Evolutionary conservation across 1,140 invertebrate genomes (phyloP).

Genomic region (Ceratina australensis): DNA sequence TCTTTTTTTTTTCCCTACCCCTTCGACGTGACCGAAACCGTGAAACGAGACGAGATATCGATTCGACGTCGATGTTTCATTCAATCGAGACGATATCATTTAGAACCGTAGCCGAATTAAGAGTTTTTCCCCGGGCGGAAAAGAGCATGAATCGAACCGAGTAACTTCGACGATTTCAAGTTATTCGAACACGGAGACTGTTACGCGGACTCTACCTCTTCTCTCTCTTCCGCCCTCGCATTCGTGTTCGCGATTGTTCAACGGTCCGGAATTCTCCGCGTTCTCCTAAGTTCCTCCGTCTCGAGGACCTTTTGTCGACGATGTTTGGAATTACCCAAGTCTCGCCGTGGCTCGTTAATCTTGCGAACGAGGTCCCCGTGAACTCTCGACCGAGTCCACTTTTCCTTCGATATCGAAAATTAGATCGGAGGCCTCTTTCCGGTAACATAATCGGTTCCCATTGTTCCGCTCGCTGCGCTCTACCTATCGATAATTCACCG

Average conservation of each 20-base stretch:
- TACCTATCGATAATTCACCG: background rate
- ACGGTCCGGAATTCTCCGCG: slow-evolving; percentile 1
- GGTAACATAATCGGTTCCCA: slow-evolving; percentile 34
- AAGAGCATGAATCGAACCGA: background rate
- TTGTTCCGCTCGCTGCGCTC: background rate
- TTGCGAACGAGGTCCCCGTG: slow-evolving; percentile 33
- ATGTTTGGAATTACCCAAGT: slow-evolving; percentile 32
- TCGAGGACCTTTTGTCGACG: slow-evolving; percentile 19
- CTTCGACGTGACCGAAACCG: background rate
- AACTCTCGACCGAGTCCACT: slow-evolving; percentile 21
- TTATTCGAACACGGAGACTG: background rate
- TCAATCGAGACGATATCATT: background rate
- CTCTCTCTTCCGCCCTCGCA: background rate
- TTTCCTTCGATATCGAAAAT: slow-evolving; percentile 44
- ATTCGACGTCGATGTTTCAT: background rate
- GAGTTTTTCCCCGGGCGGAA: background rate
- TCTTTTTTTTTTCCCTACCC: background rate
- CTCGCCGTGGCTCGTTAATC: slow-evolving; percentile 31
- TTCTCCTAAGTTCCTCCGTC: slow-evolving; percentile 11
- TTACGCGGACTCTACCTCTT: background rate
- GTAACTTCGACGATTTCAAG: background rate
- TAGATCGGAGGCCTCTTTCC: slow-evolving; percentile 23
- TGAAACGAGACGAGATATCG: background rate
- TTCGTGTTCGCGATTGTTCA: slow-evolving; percentile 20
- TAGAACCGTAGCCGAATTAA: background rate